Evolutionary conservation across 1,140 invertebrate species (phyloP).

Genomic region (Microplitis demolitor): DNA sequence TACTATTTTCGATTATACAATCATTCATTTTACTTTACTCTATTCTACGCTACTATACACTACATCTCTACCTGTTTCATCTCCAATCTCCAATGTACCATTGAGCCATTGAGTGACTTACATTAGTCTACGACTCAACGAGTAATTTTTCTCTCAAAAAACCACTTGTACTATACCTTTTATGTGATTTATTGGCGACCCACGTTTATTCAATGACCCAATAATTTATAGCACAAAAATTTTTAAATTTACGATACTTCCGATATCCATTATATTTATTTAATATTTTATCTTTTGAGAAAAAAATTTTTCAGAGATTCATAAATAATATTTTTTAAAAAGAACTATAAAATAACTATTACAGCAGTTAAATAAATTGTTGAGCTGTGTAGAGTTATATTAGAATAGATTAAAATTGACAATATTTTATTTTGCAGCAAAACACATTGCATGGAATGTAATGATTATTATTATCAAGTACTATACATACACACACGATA

Average conservation of each 20-base stretch:
- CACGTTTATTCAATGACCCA: not conserved
- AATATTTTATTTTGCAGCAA: no score
- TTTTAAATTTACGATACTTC: not conserved
- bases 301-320: no score
- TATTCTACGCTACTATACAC: not conserved
- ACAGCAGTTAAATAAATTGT: no score
- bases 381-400: no score
- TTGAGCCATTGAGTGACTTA: not conserved
- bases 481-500: not conserved
- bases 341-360: no score
- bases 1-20: not conserved
- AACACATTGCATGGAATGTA: no score
- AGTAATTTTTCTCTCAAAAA: not conserved
- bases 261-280: no score
- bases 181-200: not conserved
- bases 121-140: no score
- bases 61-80: not conserved
- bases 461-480: not conserved
- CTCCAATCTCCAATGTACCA: not conserved
- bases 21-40: constrained; percentile 7
- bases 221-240: not conserved
- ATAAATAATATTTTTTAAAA: no score
- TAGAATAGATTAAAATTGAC: no score
- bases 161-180: not conserved
- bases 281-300: no score